Evolutionary conservation across 2,888 invertebrate species (phyloP), one percentile per base, ranked within the genome.

Genomic region (Erpobdella octoculata): DNA sequence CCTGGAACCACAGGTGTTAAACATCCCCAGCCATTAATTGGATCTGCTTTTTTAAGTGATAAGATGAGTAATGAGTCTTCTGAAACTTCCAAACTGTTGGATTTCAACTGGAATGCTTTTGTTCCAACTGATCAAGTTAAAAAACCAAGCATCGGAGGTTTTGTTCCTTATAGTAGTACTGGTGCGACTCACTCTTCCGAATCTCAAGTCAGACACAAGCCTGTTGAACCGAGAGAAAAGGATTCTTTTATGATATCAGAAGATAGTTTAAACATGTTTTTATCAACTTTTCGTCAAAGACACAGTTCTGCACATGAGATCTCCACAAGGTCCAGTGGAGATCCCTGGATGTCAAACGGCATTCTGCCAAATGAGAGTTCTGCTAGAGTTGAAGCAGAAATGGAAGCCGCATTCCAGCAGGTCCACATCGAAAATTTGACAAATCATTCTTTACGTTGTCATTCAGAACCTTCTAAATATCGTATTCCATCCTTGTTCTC

Each of bases 161-260:
- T 53, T 53, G 53, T 53, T 53, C 53, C 53, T 53, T 53, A 53
- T 53, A n/a, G 21, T 53, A 53, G 53, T 15, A 53, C 8, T n/a
- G 21, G 53, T 15, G 15, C 28, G 6, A 53, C 6, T 6, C 21
- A 6, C 28, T n/a, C n/a, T 25, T 25, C 5, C 4, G 53, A 28
- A 6, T 53, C 53, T 53, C 53, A 53, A 28, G 53, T 53, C 3
- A 15, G 8, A 6, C 28, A 8, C 8, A 53, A n/a, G 21, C 53
- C 21, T 25, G 28, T 21, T 6, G 53, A 53, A 12, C 15, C 53
- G 8, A 28, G 28, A 53, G 21, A 21, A 5, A n/a, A 25, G 5
- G 53, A 53, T 53, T 28, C 12, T 8, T 25, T 53, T 21, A 21
- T 53, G 21, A 53, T 53, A 53, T 53, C 53, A n/a, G 53, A 53